Conservation (phyloP, 2,888 invertebrate genomes). For the Oxytorus armatus region DNA sequence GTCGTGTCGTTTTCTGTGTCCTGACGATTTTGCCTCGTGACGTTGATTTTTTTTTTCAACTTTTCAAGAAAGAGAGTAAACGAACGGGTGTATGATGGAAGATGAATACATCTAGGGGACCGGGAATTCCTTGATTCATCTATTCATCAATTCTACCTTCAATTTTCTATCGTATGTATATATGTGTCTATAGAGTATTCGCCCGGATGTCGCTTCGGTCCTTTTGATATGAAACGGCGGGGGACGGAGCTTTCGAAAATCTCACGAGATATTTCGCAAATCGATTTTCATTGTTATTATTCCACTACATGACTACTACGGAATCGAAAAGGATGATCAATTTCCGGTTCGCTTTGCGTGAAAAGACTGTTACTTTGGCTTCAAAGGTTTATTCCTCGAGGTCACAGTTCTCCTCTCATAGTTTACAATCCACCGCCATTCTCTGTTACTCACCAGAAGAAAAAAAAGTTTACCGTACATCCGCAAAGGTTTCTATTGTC, state of each 20-base stretch:
- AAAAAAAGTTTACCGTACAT: conserved; percentile 4
- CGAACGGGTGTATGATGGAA: neutral
- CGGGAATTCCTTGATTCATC: conserved; percentile 52
- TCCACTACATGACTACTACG: neutral
- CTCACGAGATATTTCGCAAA: neutral
- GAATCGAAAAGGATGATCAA: conserved; percentile 23
- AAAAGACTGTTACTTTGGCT: conserved; percentile 7
- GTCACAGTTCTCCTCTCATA: conserved; percentile 7
- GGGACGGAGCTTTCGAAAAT: neutral
- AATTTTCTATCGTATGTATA: conserved; percentile 4
- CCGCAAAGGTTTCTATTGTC: neutral
- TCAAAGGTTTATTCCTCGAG: conserved; percentile 27
- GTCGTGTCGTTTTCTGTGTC: conserved; percentile 13
- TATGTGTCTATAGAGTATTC: neutral
- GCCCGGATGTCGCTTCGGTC: neutral
- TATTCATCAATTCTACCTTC: conserved; percentile 45
- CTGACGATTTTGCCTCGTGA: conserved; percentile 35
- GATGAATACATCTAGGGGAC: conserved; percentile 20
- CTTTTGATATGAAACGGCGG: neutral
- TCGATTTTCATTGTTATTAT: neutral
- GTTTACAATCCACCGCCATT: neutral
- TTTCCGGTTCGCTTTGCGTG: conserved; percentile 41
- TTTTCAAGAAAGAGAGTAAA: conserved; percentile 38
- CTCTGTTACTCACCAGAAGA: conserved; percentile 8
- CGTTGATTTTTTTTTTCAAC: conserved; percentile 36